Conservation (phyloP, 2,113 vertebrate genomes). For the Malurus elegans region DNA sequence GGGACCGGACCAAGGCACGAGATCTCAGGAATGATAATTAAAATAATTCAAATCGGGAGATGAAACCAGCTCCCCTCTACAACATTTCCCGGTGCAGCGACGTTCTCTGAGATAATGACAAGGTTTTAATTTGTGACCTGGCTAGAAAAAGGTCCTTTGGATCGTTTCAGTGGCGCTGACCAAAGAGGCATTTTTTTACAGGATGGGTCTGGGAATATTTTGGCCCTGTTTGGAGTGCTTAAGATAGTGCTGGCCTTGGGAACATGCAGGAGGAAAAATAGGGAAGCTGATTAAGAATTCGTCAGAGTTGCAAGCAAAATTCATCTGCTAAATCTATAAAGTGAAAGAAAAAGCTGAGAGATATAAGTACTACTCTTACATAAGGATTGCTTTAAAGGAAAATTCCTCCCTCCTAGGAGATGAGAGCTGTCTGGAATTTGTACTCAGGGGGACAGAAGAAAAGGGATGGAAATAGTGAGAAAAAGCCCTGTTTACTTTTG, state of each 20-base stretch:
- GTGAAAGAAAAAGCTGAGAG: not conserved
- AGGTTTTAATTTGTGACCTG: not conserved
- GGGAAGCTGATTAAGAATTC: not conserved
- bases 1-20: not conserved
- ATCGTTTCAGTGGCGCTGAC: rapidly evolving
- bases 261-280: not conserved
- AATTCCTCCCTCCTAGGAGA: not conserved
- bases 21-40: conserved; percentile 18
- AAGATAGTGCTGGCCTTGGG: not conserved
- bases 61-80: not conserved
- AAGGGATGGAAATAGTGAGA: not conserved
- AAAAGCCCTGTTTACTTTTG: not conserved
- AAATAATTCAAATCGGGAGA: conserved; percentile 17
- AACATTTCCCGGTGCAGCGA: rapidly evolving
- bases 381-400: not conserved
- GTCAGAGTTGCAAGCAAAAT: not conserved
- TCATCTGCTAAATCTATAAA: not conserved
- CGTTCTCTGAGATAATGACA: not conserved
- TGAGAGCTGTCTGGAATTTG: not conserved
- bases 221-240: not conserved
- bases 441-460: not conserved
- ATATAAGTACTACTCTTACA: not conserved
- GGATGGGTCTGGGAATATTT: not conserved
- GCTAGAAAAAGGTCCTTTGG: not conserved
- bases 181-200: not conserved